Evolutionary conservation across 2,113 vertebrate genomes (phyloP).

Genomic region (Neolamprologus falcicula): DNA sequence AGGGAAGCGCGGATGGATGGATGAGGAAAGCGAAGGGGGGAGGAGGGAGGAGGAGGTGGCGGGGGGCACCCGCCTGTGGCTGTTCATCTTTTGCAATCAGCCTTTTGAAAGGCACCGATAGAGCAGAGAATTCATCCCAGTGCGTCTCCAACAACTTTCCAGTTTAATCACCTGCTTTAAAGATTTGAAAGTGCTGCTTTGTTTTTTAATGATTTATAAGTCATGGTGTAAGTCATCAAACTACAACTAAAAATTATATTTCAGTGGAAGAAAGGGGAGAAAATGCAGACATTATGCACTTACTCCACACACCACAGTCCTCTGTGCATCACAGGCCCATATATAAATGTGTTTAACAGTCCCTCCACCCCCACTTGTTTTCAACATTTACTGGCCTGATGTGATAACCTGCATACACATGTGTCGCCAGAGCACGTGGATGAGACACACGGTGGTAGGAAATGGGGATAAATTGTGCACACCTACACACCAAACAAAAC

Average conservation of each 20-base stretch:
- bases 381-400: neutral
- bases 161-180: neutral
- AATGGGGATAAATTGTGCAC: neutral
- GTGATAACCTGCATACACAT: neutral
- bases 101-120: neutral
- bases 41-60: neutral
- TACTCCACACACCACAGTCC: neutral
- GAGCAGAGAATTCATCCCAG: neutral
- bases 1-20: slow-evolving; percentile 11
- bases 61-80: neutral
- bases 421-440: neutral
- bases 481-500: neutral
- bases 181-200: neutral
- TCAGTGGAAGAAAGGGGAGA: neutral
- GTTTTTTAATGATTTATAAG: neutral
- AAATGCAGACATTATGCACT: neutral
- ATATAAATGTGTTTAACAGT: neutral
- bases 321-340: neutral
- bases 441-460: neutral
- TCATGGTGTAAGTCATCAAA: neutral
- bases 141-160: neutral
- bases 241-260: neutral
- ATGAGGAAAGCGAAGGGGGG: neutral
- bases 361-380: neutral
- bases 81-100: slow-evolving; percentile 12